Conservation (phyloP, 2,113 vertebrate genomes). For the Sturnira hondurensis region DNA sequence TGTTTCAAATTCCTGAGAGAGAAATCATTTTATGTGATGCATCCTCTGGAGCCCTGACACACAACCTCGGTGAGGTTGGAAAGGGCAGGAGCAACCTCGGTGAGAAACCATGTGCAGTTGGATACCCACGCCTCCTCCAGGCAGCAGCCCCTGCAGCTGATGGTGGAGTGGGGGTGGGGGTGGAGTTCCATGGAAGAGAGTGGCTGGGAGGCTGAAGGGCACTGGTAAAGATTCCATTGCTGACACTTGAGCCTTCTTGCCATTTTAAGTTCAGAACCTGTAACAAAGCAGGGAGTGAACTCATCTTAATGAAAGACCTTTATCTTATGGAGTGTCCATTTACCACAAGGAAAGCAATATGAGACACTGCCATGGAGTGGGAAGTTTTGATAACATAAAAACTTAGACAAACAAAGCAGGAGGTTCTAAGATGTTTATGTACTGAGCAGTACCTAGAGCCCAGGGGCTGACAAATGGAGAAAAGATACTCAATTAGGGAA, state of each 20-base stretch:
- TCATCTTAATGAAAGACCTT: not conserved
- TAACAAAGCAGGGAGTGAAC: not conserved
- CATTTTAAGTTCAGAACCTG: not conserved
- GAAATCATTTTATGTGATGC: no score
- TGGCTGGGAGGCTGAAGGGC: not conserved
- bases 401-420: not conserved
- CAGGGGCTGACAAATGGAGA: not conserved
- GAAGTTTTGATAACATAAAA: not conserved
- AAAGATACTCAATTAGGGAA: not conserved
- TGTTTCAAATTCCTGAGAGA: not conserved
- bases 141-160: not conserved
- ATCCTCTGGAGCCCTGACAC: not conserved
- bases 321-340: not conserved
- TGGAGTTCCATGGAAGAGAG: not conserved
- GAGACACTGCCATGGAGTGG: not conserved
- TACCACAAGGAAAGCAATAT: not conserved
- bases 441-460: not conserved
- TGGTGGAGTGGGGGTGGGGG: no score
- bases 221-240: not conserved
- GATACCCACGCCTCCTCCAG: not conserved
- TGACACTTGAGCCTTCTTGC: not conserved
- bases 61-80: no score
- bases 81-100: not conserved
- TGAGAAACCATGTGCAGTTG: not conserved
- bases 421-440: not conserved